These are phyloP conservation scores for Hyperopisus bebe DNA, from an alignment of 2,113 vertebrate species.

Conservation along the genomic window DNA sequence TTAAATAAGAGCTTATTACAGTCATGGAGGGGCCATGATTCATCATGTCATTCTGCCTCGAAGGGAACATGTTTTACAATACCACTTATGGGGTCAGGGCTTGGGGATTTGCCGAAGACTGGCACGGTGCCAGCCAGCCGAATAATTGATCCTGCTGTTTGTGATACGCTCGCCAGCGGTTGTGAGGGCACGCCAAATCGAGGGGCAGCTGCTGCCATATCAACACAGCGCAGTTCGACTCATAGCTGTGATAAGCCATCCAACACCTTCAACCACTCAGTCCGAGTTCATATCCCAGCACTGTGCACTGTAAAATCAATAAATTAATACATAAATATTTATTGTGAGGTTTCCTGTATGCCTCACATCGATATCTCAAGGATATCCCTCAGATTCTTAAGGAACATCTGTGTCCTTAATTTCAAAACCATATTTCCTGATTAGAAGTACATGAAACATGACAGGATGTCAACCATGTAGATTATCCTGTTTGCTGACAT, in stretches of 20 bases:
- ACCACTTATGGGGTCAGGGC: neutral
- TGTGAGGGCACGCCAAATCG: neutral
- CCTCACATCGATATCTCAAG: neutral
- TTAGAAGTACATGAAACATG: neutral
- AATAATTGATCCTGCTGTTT: neutral
- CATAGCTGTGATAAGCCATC: neutral
- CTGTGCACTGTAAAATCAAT: neutral
- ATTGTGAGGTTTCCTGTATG: neutral
- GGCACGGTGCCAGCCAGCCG: neutral
- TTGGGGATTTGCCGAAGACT: neutral
- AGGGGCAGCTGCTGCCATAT: neutral
- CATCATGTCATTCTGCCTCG: neutral
- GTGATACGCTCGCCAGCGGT: neutral
- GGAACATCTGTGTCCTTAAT: neutral
- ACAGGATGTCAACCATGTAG: neutral
- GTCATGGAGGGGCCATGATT: neutral
- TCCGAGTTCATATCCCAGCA: neutral
- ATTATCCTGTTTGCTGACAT: neutral
- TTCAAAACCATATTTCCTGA: neutral
- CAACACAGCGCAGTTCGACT: neutral
- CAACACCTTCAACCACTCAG: neutral
- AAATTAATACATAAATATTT: neutral
- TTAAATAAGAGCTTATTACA: neutral
- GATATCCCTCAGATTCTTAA: neutral
- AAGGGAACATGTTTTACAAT: neutral